Conservation (phyloP, 2,888 invertebrate species). For the Deroplatys truncata region DNA sequence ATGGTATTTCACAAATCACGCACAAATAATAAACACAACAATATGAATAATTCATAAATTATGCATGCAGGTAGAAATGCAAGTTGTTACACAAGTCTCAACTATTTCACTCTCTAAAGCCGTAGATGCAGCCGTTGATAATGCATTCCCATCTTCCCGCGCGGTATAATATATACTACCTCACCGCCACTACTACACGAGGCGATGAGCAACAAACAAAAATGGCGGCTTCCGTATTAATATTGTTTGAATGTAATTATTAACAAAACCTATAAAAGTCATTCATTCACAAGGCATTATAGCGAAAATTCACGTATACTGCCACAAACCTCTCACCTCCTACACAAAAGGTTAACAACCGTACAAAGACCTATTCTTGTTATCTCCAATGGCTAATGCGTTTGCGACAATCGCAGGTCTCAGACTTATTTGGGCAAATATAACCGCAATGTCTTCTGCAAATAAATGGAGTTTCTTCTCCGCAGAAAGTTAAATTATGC, state of each 20-base stretch:
- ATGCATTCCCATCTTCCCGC: constrained; percentile 30
- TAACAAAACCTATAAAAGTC: not conserved
- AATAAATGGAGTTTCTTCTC: not conserved
- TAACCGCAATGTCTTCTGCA: not conserved
- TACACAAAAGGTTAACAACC: constrained; percentile 5
- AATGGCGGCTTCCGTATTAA: constrained; percentile 29
- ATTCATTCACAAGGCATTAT: not conserved
- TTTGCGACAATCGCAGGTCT: not conserved
- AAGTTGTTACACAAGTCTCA: not conserved
- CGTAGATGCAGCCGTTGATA: not conserved
- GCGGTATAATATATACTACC: constrained; percentile 24
- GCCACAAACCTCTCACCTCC: not conserved
- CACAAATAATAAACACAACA: not conserved
- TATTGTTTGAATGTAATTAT: not conserved
- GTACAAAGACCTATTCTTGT: not conserved
- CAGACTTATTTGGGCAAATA: not conserved
- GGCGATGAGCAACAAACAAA: constrained; percentile 28
- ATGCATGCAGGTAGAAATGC: not conserved
- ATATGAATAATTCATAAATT: not conserved
- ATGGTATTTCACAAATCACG: not conserved
- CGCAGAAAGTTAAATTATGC: not conserved
- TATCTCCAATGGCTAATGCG: not conserved
- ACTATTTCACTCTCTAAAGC: not conserved
- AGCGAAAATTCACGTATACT: not conserved
- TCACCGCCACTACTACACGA: constrained; percentile 27